Percentiles rank a stretch among this genome's conserved stretches.
Conservation (phyloP, 2,888 invertebrate genomes). For the Dascillus cervinus region DNA sequence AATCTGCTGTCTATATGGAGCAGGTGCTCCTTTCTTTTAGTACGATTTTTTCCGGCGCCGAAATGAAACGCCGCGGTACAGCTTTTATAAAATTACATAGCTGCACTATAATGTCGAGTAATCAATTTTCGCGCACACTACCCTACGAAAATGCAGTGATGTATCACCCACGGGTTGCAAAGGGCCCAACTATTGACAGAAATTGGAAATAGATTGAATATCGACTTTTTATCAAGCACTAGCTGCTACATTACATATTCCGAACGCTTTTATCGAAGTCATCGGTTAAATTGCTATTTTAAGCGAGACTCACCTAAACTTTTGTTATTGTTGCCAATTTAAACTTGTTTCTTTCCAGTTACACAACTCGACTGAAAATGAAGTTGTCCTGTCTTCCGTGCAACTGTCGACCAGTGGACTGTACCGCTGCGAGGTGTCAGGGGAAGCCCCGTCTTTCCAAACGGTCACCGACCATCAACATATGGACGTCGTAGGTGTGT, state of each 20-base stretch:
- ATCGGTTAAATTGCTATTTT: slow-evolving; percentile 29
- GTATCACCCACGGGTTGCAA: slow-evolving; percentile 35
- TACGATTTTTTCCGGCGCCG: neutral
- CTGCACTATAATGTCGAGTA: slow-evolving; percentile 33
- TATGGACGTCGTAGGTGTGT: slow-evolving; percentile 64
- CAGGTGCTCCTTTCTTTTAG: neutral
- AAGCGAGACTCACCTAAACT: slow-evolving; percentile 16
- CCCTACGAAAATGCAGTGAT: slow-evolving; percentile 35
- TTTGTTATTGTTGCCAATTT: slow-evolving; percentile 6
- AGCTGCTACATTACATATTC: slow-evolving; percentile 32
- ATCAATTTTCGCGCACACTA: slow-evolving; percentile 36
- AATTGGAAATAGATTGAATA: slow-evolving; percentile 42
- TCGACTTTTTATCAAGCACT: slow-evolving; percentile 35
- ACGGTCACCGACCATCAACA: slow-evolving; percentile 59
- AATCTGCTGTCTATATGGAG: slow-evolving; percentile 3
- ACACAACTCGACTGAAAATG: slow-evolving; percentile 59
- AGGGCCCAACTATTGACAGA: slow-evolving; percentile 36
- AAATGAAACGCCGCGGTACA: no score
- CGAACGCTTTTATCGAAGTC: slow-evolving; percentile 28
- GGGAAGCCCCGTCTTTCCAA: slow-evolving; percentile 63
- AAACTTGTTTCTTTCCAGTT: slow-evolving; percentile 43
- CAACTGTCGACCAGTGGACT: slow-evolving; percentile 56
- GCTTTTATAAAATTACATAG: slow-evolving; percentile 28
- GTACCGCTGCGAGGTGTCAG: slow-evolving; percentile 64
- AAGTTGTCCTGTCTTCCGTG: slow-evolving; percentile 57